Evolutionary conservation across 2,113 vertebrate genomes (phyloP), one percentile per base, ranked within the genome.

Genomic region (Pampusana beccarii): DNA sequence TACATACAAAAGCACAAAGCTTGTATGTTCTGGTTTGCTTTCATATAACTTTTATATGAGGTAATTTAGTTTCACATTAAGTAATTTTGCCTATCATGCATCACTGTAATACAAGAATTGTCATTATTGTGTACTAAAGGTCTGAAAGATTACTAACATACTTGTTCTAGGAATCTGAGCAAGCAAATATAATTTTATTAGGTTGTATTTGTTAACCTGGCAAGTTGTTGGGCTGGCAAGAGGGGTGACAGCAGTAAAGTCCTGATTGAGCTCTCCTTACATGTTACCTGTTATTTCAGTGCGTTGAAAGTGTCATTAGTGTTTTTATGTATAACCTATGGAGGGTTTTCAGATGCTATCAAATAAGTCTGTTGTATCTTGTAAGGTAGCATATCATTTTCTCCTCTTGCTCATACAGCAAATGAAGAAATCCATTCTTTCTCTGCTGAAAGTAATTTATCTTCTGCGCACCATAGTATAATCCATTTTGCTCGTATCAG

Each of bases 381-480:
- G 71, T 89, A 65, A 91, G 51, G 33, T 31, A 81, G 17, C 81
- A 34, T 66, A 73, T 94, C 0, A 70, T 94, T 90, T 93, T 93
- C 44, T 84, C 9, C 33, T 75, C 24, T 60, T 92, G 31, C 75
- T 92, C 1, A 0, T 71, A 26, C 10, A 74, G 26, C 83, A 95
- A 96, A 88, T 92, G 75, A 88, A 88, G 83, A 93, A 88, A 92
- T 95, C 67, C 33, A n/a, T 93, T 86, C 82, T 91, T 96, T 29
- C 48, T 60, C 33, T 75, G 5, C 64, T 84, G 64, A 79, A 88
- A 86, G 33, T 51, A 93, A 86, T 94, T 90, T 92, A n/a, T 78
- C 51, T 91, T 92, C 67, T 70, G 20, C 60, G 42, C 24, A 53
- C 48, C 12, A 57, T 24, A 42, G 18, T 77, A 25, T n/a, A 67